These are phyloP conservation scores for Tupaia tana DNA, from an alignment of 2,113 vertebrate species.

Conservation along the genomic window DNA sequence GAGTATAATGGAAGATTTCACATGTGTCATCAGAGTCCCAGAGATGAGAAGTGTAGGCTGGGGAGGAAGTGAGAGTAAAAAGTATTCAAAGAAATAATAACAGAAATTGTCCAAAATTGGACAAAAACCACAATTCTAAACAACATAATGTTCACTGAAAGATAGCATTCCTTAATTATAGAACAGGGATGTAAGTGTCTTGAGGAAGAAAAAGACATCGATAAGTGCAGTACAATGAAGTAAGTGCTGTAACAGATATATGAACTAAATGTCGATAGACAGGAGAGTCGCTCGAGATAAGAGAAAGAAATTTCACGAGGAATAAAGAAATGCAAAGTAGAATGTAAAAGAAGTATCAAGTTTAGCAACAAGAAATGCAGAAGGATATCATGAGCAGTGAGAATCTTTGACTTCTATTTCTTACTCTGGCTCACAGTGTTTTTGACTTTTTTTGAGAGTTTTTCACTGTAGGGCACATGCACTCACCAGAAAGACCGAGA, in stretches of 20 bases:
- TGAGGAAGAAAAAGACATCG: background rate
- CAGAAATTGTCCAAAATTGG: background rate
- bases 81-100: background rate
- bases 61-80: background rate
- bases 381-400: background rate
- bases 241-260: background rate
- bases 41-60: background rate
- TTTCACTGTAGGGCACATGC: no score
- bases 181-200: background rate
- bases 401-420: background rate
- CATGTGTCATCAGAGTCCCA: background rate
- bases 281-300: background rate
- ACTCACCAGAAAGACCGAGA: no score
- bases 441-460: background rate
- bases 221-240: background rate
- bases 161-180: background rate
- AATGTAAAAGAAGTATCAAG: background rate
- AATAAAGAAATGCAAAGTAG: background rate
- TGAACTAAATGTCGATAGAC: background rate
- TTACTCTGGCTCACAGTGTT: background rate
- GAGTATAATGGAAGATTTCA: background rate
- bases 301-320: background rate
- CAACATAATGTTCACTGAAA: background rate
- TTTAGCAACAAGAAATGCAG: background rate
- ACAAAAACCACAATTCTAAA: background rate